phyloP scores from a whole-genome alignment of 2,113 vertebrate species.

The Sinocyclocheilus grahami region DNA sequence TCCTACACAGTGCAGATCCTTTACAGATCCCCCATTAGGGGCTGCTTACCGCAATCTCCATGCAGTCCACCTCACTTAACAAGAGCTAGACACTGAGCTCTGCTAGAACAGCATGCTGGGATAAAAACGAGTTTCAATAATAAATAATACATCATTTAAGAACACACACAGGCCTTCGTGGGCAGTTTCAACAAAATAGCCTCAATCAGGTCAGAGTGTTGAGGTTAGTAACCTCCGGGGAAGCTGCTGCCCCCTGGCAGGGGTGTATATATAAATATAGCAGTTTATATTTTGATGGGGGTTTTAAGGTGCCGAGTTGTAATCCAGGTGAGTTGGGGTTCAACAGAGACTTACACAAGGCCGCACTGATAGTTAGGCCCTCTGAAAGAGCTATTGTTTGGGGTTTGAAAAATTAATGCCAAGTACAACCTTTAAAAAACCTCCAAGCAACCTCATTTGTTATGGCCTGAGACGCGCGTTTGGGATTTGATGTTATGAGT shows the following conservation, averaged over 20 bases:
- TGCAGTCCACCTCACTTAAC: slow-evolving; percentile 72
- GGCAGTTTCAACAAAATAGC: slow-evolving; percentile 78
- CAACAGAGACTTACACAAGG: neutral
- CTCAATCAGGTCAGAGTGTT: slow-evolving; percentile 59
- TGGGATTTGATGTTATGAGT: slow-evolving; percentile 21
- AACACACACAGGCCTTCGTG: slow-evolving; percentile 69
- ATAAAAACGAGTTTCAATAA: slow-evolving; percentile 68
- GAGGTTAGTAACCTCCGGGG: slow-evolving; percentile 30
- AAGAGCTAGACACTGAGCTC: slow-evolving; percentile 68
- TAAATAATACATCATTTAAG: slow-evolving; percentile 80
- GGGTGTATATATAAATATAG: neutral
- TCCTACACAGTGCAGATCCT: neutral
- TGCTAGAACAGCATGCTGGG: slow-evolving; percentile 54
- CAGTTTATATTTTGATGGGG: slow-evolving; percentile 17
- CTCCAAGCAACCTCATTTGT: slow-evolving; percentile 74
- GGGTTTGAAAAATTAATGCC: slow-evolving; percentile 73
- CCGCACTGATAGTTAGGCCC: slow-evolving; percentile 18
- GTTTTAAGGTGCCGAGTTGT: slow-evolving; percentile 23
- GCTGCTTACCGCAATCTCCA: neutral
- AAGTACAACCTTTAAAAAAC: slow-evolving; percentile 78
- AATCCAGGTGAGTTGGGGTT: slow-evolving; percentile 35
- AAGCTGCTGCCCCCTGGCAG: slow-evolving; percentile 25
- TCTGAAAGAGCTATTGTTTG: slow-evolving; percentile 67
- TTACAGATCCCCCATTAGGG: slow-evolving; percentile 45
- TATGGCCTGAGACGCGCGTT: slow-evolving; percentile 58